A percentile compares a stretch with the other conserved stretches of the same genome.
These are phyloP conservation scores for Laticauda colubrina DNA, from an alignment of 2,113 vertebrate genomes.

Conservation along the genomic window DNA sequence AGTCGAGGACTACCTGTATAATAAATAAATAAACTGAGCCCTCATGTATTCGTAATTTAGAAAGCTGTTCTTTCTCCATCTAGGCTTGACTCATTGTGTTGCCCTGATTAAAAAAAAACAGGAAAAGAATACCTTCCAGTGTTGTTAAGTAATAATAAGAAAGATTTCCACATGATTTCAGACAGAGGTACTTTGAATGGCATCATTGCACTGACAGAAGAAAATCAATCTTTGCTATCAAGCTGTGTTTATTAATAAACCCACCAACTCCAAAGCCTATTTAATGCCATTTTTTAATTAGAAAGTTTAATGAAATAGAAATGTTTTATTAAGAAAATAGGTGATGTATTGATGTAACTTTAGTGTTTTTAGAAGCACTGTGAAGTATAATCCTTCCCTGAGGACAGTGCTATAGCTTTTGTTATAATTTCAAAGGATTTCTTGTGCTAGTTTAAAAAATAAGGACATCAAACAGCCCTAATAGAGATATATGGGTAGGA, in stretches of 20 bases:
- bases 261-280: background rate
- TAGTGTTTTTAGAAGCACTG: background rate
- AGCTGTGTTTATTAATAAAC: conserved; percentile 18
- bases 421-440: background rate
- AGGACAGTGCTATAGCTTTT: background rate
- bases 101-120: background rate
- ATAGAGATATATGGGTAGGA: background rate
- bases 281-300: conserved; percentile 15
- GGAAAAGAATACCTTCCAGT: background rate
- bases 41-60: background rate
- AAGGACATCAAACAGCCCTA: background rate
- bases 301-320: background rate
- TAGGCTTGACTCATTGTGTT: background rate
- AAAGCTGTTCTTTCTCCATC: background rate
- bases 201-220: background rate
- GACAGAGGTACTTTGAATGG: background rate
- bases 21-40: background rate
- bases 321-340: background rate
- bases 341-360: background rate
- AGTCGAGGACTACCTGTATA: too few species aligned
- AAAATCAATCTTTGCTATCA: background rate
- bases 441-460: background rate
- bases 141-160: background rate
- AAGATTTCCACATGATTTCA: background rate
- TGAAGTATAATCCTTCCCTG: background rate